phyloP scores from a whole-genome alignment of 2,797 vertebrate genomes.

The Cetoscarus ocellatus region DNA sequence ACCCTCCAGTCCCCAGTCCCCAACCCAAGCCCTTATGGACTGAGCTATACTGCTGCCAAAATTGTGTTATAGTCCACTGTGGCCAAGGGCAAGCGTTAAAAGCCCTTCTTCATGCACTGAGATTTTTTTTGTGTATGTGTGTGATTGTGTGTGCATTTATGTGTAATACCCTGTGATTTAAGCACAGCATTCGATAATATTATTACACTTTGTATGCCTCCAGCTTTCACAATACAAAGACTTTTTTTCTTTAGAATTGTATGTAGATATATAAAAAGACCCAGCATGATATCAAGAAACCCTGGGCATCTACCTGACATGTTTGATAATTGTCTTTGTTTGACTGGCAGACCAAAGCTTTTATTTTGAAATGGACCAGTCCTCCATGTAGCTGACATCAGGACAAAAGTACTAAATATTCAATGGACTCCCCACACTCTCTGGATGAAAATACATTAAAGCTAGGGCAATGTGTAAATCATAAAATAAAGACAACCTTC shows the following conservation, averaged over 20 bases:
- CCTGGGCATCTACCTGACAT: not conserved
- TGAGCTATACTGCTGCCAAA: no score
- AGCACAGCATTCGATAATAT: no score
- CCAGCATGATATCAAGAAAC: not conserved
- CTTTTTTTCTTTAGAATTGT: not conserved
- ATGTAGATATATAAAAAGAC: not conserved
- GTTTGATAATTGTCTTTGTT: conserved; percentile 9
- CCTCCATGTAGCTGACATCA: conserved; percentile 5
- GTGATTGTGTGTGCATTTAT: no score
- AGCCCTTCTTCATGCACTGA: no score
- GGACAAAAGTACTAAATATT: conserved; percentile 60
- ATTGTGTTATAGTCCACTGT: no score
- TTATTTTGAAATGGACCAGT: conserved; percentile 19
- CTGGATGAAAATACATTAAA: conserved; percentile 43
- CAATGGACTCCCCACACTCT: conserved; percentile 47
- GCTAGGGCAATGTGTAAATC: conserved; percentile 60
- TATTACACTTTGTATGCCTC: no score
- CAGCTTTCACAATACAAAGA: no score
- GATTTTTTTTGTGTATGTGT: no score
- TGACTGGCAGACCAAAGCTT: not conserved
- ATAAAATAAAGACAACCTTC: conserved; percentile 63
- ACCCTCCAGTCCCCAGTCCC: no score
- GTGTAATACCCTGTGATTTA: no score
- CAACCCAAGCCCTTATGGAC: no score
- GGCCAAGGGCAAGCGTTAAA: no score